Evolutionary conservation across 1,140 invertebrate genomes (phyloP), one percentile per base, ranked within the genome.

Genomic region (Hyposmocoma kahamanoa): DNA sequence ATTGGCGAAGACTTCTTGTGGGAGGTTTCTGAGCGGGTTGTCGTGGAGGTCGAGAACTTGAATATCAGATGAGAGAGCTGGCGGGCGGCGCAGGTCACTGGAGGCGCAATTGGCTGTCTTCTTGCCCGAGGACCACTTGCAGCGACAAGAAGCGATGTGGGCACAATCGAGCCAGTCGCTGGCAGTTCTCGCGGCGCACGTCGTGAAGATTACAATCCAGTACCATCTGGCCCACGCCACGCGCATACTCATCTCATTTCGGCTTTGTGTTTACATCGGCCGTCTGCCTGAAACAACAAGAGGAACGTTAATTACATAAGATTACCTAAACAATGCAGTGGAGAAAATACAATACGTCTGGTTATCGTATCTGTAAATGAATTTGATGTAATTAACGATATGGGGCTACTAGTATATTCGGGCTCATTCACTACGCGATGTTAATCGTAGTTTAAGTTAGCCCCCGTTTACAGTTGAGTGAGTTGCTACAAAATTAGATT

Each of bases 51-150:
- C 93, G 34, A 97, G 87, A 15, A 96, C 94, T 85, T 97, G 95
- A 62, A 96, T 93, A 53, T 95, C 94, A 0, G 92, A 89, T 66
- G 94, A 93, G 51, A 97, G 87, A 11, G 88, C 88, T 15, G 95
- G 95, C 19, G 96, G 87, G 47, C 91, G 89, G 57, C 93, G 91
- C 44, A 95, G 89, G 43, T 92, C 91, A 19, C 92, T 90, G 48
- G 92, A 91, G 46, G 91, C 90, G 82, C 95, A 96, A 20, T 94
- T 87, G 21, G 94, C 95, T 1, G 94, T 95, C 67, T 95, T 95
- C 80, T 96, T 96, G 20, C 95, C 95, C 11, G 92, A 93, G 11
- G 92, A 92, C 95, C 95, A 97, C 84, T 95, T 96, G 88, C 95
- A 97, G 53, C 90, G 90, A 74, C 95, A 96, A 46, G 92, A 91